These are phyloP conservation scores for Sorex araneus DNA, from an alignment of 2,113 vertebrate species.

Conservation along the genomic window DNA sequence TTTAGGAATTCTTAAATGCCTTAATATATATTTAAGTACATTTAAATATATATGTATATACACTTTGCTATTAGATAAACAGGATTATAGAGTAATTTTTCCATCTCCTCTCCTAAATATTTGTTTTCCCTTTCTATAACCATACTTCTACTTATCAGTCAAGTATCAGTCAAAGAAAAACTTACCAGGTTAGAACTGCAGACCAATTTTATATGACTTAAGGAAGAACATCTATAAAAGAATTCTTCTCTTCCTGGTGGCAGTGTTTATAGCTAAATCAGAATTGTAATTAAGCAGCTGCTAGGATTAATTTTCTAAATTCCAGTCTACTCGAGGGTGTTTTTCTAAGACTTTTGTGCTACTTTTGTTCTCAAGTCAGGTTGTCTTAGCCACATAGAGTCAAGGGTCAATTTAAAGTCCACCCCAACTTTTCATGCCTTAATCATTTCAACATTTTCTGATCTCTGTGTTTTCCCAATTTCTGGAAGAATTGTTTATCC, in stretches of 20 bases:
- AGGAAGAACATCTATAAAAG: not conserved
- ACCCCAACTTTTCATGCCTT: not conserved
- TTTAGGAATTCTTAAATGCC: not conserved
- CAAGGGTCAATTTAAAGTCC: not conserved
- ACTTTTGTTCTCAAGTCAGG: not conserved
- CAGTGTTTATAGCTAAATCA: not conserved
- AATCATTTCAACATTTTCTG: not conserved
- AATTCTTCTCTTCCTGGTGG: not conserved
- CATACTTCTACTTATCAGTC: not conserved
- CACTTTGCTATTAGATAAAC: not conserved
- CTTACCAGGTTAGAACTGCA: not conserved
- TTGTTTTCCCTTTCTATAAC: not conserved
- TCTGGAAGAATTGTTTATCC: not conserved
- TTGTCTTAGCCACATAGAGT: not conserved
- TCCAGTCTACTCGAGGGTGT: not conserved
- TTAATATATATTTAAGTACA: not conserved
- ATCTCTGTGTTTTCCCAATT: not conserved
- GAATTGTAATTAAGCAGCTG: not conserved
- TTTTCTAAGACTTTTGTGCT: not conserved
- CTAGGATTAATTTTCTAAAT: not conserved
- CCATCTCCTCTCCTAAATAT: not conserved
- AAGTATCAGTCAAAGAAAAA: slow-evolving; percentile 1
- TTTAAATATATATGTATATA: no score
- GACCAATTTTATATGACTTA: not conserved
- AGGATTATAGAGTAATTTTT: not conserved